phyloP scores from a whole-genome alignment of 2,888 invertebrate species.

The Drosophila fungiperda region DNA sequence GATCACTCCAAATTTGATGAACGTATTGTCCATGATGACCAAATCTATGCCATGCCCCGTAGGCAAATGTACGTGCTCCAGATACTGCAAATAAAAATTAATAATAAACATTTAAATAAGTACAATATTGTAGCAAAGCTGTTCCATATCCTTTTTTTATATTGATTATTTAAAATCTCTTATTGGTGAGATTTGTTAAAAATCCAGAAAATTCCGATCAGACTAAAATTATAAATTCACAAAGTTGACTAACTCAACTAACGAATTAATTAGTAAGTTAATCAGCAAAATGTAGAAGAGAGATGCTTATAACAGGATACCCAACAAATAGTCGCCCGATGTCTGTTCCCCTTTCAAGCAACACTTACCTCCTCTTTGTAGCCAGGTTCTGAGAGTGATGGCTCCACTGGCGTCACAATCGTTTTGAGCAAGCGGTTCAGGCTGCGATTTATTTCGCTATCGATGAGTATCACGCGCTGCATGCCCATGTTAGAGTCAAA shows the following conservation, averaged over 20 bases:
- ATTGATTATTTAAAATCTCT: neutral
- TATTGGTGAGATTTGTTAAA: neutral
- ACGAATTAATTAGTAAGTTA: neutral
- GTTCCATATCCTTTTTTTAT: neutral
- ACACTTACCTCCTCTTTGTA: slow-evolving; percentile 69
- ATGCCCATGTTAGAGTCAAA: slow-evolving; percentile 57
- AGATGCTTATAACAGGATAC: neutral
- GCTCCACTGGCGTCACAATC: slow-evolving; percentile 63
- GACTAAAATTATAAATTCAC: neutral
- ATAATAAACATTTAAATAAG: neutral
- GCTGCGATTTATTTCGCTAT: slow-evolving; percentile 67
- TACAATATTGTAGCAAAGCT: neutral
- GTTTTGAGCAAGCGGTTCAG: slow-evolving; percentile 76
- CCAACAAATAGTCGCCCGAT: neutral
- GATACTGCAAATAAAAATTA: slow-evolving; percentile 51
- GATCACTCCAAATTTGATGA: slow-evolving; percentile 73
- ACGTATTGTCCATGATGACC: slow-evolving; percentile 81
- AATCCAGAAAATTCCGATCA: neutral
- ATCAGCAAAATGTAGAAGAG: neutral
- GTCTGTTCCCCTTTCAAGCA: neutral
- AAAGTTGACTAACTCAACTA: no score
- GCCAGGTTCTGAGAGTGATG: slow-evolving; percentile 51
- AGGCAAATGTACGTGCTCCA: slow-evolving; percentile 66
- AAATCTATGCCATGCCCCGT: slow-evolving; percentile 73
- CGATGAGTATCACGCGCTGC: slow-evolving; percentile 71